Evolutionary conservation across 2,888 invertebrate species (phyloP).

Genomic region (Cephus pulcher): DNA sequence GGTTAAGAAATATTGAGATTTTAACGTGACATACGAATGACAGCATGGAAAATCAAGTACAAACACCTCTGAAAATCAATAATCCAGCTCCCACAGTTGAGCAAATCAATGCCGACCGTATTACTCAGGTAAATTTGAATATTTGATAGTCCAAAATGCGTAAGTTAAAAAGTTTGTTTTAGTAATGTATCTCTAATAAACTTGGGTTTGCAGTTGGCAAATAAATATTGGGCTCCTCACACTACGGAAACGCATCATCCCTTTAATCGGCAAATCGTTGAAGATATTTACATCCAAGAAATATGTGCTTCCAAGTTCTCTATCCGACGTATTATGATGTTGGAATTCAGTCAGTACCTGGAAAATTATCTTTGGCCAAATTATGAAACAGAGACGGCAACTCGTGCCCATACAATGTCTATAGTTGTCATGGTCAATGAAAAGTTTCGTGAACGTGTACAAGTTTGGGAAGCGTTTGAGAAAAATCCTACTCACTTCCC

Average conservation of each 20-base stretch:
- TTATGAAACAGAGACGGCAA: constrained; percentile 80
- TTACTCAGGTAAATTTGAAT: constrained; percentile 79
- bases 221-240: constrained; percentile 93
- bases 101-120: constrained; percentile 90
- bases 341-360: constrained; percentile 97
- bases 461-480: constrained; percentile 94
- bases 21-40: neutral
- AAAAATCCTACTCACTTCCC: constrained; percentile 82
- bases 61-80: constrained; percentile 54
- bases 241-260: constrained; percentile 78
- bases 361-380: constrained; percentile 98
- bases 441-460: constrained; percentile 96
- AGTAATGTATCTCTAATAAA: neutral
- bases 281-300: constrained; percentile 90
- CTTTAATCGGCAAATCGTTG: constrained; percentile 83
- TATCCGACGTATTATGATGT: constrained; percentile 91
- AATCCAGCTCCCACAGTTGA: constrained; percentile 83
- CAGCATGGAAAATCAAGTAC: constrained; percentile 52
- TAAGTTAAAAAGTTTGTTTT: neutral
- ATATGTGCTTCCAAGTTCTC: constrained; percentile 87
- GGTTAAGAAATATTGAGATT: neutral
- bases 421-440: constrained; percentile 99
- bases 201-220: constrained; percentile 78
- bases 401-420: constrained; percentile 92
- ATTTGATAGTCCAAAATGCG: constrained; percentile 25